Percentiles rank a stretch among this genome's conserved stretches.
Conservation (phyloP, 2,797 vertebrate genomes). For the Sarcoramphus papa region DNA sequence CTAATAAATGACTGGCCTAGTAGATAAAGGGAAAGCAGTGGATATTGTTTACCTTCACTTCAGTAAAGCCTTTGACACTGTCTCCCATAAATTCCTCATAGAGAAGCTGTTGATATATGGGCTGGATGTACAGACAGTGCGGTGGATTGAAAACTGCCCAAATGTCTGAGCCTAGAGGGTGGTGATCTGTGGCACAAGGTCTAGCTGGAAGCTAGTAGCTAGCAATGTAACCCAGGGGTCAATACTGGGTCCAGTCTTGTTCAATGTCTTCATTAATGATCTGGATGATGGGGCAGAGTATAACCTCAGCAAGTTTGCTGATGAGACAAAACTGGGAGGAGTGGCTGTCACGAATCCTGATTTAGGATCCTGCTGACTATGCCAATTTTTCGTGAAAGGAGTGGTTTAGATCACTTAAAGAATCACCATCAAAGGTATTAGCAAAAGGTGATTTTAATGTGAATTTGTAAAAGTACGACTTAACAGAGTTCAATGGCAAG, state of each 20-base stretch:
- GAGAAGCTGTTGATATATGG: not conserved
- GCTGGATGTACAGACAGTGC: not conserved
- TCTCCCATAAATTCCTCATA: not conserved
- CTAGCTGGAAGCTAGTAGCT: not conserved
- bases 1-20: not conserved
- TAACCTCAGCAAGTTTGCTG: not conserved
- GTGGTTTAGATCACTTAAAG: too few species aligned
- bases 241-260: not conserved
- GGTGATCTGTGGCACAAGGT: not conserved
- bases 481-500: too few species aligned
- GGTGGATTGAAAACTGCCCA: not conserved
- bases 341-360: too few species aligned
- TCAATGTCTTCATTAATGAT: not conserved
- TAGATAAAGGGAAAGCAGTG: not conserved
- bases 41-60: not conserved
- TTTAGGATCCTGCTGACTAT: too few species aligned
- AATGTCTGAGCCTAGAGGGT: not conserved
- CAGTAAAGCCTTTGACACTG: not conserved
- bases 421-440: too few species aligned
- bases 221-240: rapidly evolving
- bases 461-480: too few species aligned
- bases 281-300: not conserved
- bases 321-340: not conserved
- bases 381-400: too few species aligned
- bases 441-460: too few species aligned